Base-by-base conservation (phyloP, 2,113 vertebrate genomes). In the Opisthocomus hoazin region DNA sequence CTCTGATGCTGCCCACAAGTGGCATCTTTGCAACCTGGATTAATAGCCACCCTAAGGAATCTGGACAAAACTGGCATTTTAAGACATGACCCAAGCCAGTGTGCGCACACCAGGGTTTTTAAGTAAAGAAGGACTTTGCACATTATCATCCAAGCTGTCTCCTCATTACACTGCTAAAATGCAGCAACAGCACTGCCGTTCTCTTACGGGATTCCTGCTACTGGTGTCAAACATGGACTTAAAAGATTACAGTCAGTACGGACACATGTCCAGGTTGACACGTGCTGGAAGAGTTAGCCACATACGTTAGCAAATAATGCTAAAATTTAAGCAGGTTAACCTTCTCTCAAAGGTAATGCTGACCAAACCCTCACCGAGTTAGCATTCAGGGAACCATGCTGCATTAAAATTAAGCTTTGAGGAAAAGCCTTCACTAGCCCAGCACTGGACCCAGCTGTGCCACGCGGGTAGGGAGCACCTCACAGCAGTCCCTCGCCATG, bases 401-500 rank as follows among this genome's bases (percentile, higher is more conserved):
- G 43, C 16, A 30, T 18, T 37, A 41, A 37, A 92, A 64, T 5
- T 9, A 30, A 68, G 54, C 51, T 65, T 54, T 68, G 51, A 83
- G 51, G 32, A 74, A 88, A 64, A 5, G 17, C 34, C 37, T 46
- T 84, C 46, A 24, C 36, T 61, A 23, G 46, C 61, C 85, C 24
- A 80, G 80, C 63, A 48, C 36, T 8, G 29, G 27, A 46, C 17
- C 57, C 34, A 51, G 69, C 65, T 24, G 54, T 21, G 58, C 45
- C 37, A 16, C 0, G 12, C 0, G 0, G 63, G 71, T 18, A 56
- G 54, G 39, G 30, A 89, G 26, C 0, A 1, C 18, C 4, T 1
- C 3, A 27, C 0, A 1, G 37, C 23, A 87, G n/a, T 11, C 32
- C n/a, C 37, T 60, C 2, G 2, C 37, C 45, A 89, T 0, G 0